Conservation (phyloP, 2,888 invertebrate genomes). For the Apodemia hepburni region DNA sequence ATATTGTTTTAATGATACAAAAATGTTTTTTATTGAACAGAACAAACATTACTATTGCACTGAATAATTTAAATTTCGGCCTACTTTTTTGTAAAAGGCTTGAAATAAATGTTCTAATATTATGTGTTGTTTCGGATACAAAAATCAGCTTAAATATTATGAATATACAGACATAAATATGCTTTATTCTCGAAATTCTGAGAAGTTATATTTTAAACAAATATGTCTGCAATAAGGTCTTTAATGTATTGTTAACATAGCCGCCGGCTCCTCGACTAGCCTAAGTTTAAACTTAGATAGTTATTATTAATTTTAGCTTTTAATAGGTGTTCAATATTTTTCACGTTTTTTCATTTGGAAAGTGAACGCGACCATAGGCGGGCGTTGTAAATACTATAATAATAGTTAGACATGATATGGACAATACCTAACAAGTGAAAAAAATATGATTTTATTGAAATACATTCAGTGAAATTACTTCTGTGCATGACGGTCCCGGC, state of each 20-base stretch:
- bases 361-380: constrained; percentile 56
- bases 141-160: no score
- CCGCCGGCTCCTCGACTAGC: constrained; percentile 12
- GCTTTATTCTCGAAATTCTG: no score
- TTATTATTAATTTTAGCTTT: constrained; percentile 72
- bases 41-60: no score
- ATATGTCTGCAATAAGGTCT: constrained; percentile 2
- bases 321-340: constrained; percentile 77
- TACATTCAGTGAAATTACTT: constrained; percentile 72
- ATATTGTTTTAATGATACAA: no score
- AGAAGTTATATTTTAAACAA: background rate
- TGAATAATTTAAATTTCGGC: background rate
- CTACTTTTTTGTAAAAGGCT: constrained; percentile 1
- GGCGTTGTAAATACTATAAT: constrained; percentile 65
- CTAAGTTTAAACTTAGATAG: constrained; percentile 62
- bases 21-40: no score
- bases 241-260: background rate
- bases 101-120: background rate
- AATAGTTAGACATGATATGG: constrained; percentile 74
- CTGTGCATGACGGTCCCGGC: constrained; percentile 51
- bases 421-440: constrained; percentile 80
- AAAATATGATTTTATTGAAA: constrained; percentile 72
- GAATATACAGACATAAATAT: no score
- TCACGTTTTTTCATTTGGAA: constrained; percentile 53
- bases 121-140: no score